These are phyloP conservation scores for Saccopteryx leptura DNA, from an alignment of 2,113 vertebrate species.

Conservation along the genomic window DNA sequence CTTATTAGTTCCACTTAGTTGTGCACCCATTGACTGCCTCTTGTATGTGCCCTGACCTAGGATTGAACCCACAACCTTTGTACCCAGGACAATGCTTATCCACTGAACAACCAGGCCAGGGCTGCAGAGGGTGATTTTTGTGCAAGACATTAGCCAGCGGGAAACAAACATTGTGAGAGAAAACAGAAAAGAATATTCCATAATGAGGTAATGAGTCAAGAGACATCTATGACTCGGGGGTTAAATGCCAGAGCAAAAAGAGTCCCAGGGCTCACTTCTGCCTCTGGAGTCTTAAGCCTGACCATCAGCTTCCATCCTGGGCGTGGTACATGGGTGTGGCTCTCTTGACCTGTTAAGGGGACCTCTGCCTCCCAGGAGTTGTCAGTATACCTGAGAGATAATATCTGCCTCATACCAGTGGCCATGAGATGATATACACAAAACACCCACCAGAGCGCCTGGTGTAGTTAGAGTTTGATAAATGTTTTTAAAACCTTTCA, in stretches of 20 bases:
- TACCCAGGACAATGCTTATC: too few species aligned
- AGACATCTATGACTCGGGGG: background rate
- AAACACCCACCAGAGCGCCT: background rate
- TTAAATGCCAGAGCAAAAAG: background rate
- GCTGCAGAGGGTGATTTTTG: too few species aligned
- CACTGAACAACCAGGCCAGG: too few species aligned
- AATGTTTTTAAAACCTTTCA: conserved; percentile 33
- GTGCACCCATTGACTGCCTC: too few species aligned
- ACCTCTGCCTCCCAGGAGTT: background rate
- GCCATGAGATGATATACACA: background rate
- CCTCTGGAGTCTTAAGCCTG: background rate
- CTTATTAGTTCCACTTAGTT: too few species aligned
- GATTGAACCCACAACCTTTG: too few species aligned
- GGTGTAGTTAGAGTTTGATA: background rate
- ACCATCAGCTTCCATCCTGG: background rate
- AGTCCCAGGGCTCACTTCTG: background rate
- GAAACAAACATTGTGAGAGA: background rate
- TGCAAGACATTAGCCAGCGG: background rate
- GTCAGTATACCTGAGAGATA: background rate
- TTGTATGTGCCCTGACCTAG: too few species aligned
- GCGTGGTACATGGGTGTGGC: background rate
- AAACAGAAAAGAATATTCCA: background rate
- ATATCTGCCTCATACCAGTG: background rate
- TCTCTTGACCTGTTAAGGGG: background rate
- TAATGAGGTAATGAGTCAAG: background rate